Evolutionary conservation across 2,113 vertebrate species (phyloP).

Genomic region (Phaetusa simplex): DNA sequence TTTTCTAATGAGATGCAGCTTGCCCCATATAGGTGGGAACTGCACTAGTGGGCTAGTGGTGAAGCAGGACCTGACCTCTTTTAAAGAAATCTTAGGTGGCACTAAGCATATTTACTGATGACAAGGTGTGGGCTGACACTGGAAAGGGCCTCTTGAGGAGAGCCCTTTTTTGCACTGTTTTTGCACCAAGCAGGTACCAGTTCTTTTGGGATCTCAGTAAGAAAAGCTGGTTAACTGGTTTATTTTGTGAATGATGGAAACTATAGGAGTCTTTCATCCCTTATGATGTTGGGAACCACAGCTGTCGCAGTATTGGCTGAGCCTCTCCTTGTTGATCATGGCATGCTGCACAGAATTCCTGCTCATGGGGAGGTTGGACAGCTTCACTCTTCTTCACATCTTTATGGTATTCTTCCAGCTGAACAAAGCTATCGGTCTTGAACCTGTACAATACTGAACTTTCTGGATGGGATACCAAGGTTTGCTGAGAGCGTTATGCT

Average conservation of each 20-base stretch:
- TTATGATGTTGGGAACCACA: neutral
- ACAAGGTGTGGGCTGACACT: neutral
- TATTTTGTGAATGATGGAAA: neutral
- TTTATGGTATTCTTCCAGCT: neutral
- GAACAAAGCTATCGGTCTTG: neutral
- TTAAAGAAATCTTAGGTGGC: neutral
- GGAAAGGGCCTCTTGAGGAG: neutral
- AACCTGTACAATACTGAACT: neutral
- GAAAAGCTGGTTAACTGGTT: neutral
- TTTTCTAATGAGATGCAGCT: neutral
- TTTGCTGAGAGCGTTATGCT: accelerated
- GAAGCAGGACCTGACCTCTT: neutral
- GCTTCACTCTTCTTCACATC: neutral
- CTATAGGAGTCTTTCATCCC: neutral
- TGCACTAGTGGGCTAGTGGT: neutral
- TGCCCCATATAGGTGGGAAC: neutral
- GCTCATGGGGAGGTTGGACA: neutral
- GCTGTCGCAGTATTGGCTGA: accelerated
- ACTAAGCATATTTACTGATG: neutral
- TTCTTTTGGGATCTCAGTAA: neutral
- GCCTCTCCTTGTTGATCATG: neutral
- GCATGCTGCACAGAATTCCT: neutral
- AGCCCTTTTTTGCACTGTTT: neutral
- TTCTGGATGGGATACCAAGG: neutral
- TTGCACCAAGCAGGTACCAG: neutral